Conservation (phyloP, 2,797 vertebrate species). For the Onychomys leucogaster region DNA sequence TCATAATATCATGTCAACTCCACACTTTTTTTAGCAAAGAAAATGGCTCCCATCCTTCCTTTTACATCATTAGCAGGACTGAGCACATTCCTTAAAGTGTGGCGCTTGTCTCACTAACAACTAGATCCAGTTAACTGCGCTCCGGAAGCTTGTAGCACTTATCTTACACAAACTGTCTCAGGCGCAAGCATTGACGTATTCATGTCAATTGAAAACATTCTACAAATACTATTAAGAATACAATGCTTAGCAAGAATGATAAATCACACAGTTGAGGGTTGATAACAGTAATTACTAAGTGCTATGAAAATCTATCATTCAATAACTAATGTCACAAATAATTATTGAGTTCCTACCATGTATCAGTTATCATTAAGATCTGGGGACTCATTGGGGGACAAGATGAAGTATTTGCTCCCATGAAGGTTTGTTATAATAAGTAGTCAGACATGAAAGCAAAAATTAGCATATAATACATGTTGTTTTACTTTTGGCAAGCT, state of each 20-base stretch:
- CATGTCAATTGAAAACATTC: not conserved
- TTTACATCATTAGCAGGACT: slow-evolving; percentile 50
- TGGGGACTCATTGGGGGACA: not conserved
- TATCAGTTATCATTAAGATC: not conserved
- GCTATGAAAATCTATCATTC: slow-evolving; percentile 49
- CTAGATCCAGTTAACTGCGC: slow-evolving; percentile 62
- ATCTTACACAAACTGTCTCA: slow-evolving; percentile 47
- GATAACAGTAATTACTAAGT: slow-evolving; percentile 28
- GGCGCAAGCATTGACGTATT: slow-evolving; percentile 48
- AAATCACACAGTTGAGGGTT: slow-evolving; percentile 43
- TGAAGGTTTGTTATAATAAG: not conserved
- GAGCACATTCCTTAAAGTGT: slow-evolving; percentile 42
- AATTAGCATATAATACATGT: not conserved
- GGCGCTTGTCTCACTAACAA: slow-evolving; percentile 66
- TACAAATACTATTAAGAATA: slow-evolving; percentile 46
- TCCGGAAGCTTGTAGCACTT: slow-evolving; percentile 22
- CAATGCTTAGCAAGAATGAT: slow-evolving; percentile 43
- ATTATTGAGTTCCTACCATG: not conserved
- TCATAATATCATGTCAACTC: slow-evolving; percentile 52
- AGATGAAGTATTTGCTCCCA: not conserved
- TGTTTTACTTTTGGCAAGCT: slow-evolving; percentile 3
- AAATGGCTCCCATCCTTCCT: slow-evolving; percentile 63
- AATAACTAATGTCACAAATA: slow-evolving; percentile 47
- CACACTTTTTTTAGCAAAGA: slow-evolving; percentile 68
- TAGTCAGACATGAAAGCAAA: slow-evolving; percentile 11